These are phyloP conservation scores for Alcedo atthis DNA, from an alignment of 2,797 vertebrate species.

Conservation along the genomic window DNA sequence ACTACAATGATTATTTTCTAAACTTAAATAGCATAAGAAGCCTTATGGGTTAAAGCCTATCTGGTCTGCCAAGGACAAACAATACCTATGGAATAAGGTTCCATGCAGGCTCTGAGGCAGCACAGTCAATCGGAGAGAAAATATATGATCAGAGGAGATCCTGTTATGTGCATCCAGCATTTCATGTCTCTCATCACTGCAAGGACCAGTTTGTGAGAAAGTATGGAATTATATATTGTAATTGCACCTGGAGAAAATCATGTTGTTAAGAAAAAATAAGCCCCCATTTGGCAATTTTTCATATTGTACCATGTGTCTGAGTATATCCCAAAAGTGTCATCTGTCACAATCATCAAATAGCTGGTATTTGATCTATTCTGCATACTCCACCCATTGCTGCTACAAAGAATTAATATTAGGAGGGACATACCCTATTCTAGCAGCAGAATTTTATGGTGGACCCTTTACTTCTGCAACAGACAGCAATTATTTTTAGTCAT, in stretches of 20 bases:
- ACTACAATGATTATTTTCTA: not conserved
- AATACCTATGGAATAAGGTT: not conserved
- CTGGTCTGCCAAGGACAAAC: not conserved
- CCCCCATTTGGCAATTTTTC: not conserved
- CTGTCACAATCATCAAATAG: not conserved
- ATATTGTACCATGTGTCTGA: not conserved
- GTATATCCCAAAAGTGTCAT: not conserved
- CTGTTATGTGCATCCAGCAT: fast-evolving
- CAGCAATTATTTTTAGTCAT: not conserved
- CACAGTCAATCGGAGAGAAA: not conserved
- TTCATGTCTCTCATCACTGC: not conserved
- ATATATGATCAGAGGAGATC: not conserved
- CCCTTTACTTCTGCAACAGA: not conserved
- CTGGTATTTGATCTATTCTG: not conserved
- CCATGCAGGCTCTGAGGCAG: not conserved
- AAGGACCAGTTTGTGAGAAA: not conserved
- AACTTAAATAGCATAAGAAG: not conserved
- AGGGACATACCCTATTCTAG: not conserved
- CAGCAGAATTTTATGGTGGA: not conserved
- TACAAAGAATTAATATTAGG: not conserved
- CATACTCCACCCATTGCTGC: not conserved
- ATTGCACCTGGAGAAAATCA: not conserved
- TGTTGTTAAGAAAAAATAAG: not conserved
- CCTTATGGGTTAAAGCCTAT: not conserved
- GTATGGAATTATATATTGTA: not conserved